Conservation (phyloP, 2,113 vertebrate species). For the Osmerus eperlanus region DNA sequence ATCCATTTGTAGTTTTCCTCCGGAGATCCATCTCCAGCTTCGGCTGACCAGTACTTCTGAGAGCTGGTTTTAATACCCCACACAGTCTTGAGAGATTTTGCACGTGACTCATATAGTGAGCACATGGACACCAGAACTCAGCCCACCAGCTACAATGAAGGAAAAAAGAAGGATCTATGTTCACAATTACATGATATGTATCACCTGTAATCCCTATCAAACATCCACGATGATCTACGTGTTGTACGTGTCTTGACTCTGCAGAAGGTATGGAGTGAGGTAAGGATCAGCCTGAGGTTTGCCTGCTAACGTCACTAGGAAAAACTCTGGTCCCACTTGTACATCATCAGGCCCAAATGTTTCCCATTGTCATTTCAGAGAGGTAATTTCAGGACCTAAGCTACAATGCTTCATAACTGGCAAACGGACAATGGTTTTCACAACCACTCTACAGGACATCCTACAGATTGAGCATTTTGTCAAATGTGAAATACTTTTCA, state of each 20-base stretch:
- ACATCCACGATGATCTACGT: neutral
- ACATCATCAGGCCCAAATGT: too few species aligned
- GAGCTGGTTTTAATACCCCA: too few species aligned
- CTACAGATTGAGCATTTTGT: neutral
- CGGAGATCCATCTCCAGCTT: too few species aligned
- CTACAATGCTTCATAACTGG: too few species aligned
- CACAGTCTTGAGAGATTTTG: too few species aligned
- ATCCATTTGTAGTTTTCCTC: too few species aligned
- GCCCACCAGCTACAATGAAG: neutral
- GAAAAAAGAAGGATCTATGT: neutral
- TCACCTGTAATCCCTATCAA: neutral
- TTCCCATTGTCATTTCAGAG: too few species aligned
- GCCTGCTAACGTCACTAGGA: too few species aligned
- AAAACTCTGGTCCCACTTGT: too few species aligned
- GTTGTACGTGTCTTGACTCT: neutral
- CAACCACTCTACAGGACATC: neutral
- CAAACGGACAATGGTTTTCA: too few species aligned
- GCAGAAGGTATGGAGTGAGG: neutral
- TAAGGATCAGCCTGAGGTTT: neutral
- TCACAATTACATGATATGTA: neutral
- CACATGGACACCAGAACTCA: constrained; percentile 7
- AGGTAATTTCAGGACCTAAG: too few species aligned
- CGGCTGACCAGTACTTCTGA: too few species aligned
- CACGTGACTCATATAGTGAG: neutral
- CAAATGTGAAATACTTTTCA: neutral